Evolutionary conservation across 2,888 invertebrate genomes (phyloP), one percentile per base, ranked within the genome.

Genomic region (Melitaea athalia): DNA sequence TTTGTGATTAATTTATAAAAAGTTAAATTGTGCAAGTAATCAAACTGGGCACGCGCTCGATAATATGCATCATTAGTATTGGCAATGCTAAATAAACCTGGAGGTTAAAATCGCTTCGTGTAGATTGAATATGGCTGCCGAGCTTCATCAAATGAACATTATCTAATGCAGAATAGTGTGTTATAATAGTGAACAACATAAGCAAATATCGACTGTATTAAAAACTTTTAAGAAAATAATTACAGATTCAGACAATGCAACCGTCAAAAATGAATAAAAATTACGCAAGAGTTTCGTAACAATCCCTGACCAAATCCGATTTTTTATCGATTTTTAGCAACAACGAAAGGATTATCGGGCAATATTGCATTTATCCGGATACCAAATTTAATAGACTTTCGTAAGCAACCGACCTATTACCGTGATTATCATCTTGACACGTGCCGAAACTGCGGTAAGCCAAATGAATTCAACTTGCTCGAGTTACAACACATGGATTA

Each of bases 321-420:
- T 53, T 53, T 31, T 6, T 53, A 53, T 24, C 6, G 31, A 53
- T 53, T 31, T 14, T 7, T 31, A 52, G 0, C n/a, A 31, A 55
- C 31, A 59, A 64, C 43, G 47, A 53, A 57, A 60, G 55, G 49
- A 61, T 57, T 68, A 68, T 60, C 50, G 43, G 33, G 63, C 66
- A 63, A 71, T 68, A 67, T 53, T 80, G 74, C 76, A 75, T 83
- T 81, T 76, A 72, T 72, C 78, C 85, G 85, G 83, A 83, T 85
- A 79, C 75, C 76, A 75, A 76, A 86, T 85, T 85, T 76, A 83
- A 72, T 76, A 79, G 79, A 79, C 81, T 91, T 88, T 83, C 88
- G 85, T 83, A 86, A 88, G 75, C 72, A 61, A 53, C 73, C 74
- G 63, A 69, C 60, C 57, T n/a, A 57, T 71, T 72, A 73, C 67